Evolutionary conservation across 2,888 invertebrate genomes (phyloP).

Genomic region (Geotrupes spiniger): DNA sequence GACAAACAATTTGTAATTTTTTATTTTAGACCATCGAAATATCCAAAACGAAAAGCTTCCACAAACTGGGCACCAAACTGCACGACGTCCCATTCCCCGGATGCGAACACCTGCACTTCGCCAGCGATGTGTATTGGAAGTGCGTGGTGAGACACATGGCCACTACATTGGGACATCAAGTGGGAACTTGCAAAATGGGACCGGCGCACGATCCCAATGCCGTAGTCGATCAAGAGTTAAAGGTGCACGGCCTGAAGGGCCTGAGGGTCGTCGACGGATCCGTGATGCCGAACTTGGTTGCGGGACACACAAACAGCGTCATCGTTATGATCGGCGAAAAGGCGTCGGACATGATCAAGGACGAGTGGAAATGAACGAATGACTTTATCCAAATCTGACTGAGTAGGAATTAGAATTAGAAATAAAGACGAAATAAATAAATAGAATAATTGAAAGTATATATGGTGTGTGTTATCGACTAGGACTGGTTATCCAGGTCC

Average conservation of each 20-base stretch:
- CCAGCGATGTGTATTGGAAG: conserved; percentile 69
- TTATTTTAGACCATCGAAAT: conserved; percentile 56
- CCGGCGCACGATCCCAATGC: conserved; percentile 43
- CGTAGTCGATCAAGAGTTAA: conserved; percentile 52
- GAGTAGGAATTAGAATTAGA: no score
- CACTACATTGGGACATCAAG: conserved; percentile 70
- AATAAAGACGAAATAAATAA: no score
- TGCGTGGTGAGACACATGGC: conserved; percentile 70
- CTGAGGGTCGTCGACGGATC: conserved; percentile 60
- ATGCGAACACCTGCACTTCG: conserved; percentile 61
- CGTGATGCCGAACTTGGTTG: conserved; percentile 56
- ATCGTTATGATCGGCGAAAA: conserved; percentile 61
- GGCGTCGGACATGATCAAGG: conserved; percentile 56
- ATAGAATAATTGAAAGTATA: no score
- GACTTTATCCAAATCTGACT: no score
- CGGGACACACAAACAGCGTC: conserved; percentile 58
- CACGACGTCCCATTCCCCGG: conserved; percentile 63
- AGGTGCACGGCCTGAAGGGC: conserved; percentile 53
- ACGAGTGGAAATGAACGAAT: conserved; percentile 28
- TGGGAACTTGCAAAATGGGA: conserved; percentile 56
- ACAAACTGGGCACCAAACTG: conserved; percentile 54
- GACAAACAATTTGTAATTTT: neutral
- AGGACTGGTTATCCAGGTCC: no score
- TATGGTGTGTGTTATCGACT: no score
- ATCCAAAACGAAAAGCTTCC: conserved; percentile 53